A percentile compares a stretch with the other conserved stretches of the same genome.
Conservation (phyloP, 2,113 vertebrate genomes). For the Anguilla japonica region DNA sequence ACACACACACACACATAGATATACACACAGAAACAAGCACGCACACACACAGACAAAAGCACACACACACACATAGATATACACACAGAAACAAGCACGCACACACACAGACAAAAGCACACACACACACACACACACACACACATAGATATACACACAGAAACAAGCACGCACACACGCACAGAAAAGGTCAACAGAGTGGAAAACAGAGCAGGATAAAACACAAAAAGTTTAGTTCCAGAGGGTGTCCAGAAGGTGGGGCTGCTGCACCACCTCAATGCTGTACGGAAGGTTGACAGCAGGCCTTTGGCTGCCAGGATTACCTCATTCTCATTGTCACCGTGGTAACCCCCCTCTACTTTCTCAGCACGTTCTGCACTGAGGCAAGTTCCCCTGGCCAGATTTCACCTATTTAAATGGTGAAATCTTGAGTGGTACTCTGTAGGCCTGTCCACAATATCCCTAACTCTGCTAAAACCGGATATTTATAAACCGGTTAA, state of each 20-base stretch:
- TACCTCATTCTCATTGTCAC: neutral
- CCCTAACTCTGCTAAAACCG: neutral
- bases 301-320: neutral
- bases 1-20: neutral
- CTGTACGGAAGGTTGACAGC: neutral
- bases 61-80: neutral
- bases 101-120: too few species aligned
- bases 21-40: constrained; percentile 1
- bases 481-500: too few species aligned
- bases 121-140: too few species aligned
- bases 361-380: neutral
- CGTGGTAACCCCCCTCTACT: neutral
- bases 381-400: neutral
- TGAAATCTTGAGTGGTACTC: neutral
- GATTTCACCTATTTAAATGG: neutral
- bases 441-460: neutral
- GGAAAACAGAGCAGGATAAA: neutral
- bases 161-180: too few species aligned
- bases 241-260: neutral
- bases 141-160: too few species aligned
- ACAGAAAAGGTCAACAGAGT: neutral
- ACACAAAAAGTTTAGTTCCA: neutral
- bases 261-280: neutral
- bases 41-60: neutral
- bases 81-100: too few species aligned